Percentiles rank a stretch among this genome's conserved stretches.
Conservation (phyloP, 2,888 invertebrate genomes). For the Drosophila meridionalis region DNA sequence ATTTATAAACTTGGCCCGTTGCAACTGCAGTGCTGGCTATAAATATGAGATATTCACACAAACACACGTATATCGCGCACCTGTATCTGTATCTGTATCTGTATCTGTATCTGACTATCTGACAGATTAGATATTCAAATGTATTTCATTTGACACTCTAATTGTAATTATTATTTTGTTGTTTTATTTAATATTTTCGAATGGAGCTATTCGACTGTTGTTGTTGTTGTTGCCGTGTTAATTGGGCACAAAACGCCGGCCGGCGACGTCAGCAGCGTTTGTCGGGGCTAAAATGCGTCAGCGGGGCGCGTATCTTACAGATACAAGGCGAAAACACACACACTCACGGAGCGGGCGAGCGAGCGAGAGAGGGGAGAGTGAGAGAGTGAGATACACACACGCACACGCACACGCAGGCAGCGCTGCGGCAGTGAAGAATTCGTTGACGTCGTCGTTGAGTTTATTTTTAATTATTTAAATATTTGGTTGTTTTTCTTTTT, state of each 20-base stretch:
- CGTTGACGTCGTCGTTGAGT: conserved; percentile 68
- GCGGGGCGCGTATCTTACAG: conserved; percentile 74
- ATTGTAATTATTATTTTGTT: conserved; percentile 23
- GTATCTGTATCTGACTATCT: conserved; percentile 10
- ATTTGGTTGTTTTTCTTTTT: conserved; percentile 41
- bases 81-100: conserved; percentile 1
- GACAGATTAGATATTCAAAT: conserved; percentile 26
- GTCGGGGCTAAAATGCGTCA: conserved; percentile 63
- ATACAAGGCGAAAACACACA: conserved; percentile 53
- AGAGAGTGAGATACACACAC: not conserved
- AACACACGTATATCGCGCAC: conserved; percentile 2
- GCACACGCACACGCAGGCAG: conserved; percentile 22
- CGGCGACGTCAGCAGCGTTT: conserved; percentile 69
- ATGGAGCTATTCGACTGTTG: conserved; percentile 51
- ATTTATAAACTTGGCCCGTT: conserved; percentile 52
- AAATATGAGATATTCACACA: conserved; percentile 31
- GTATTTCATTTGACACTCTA: conserved; percentile 16
- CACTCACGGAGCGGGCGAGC: not conserved
- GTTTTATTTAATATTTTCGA: conserved; percentile 30
- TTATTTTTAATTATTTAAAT: conserved; percentile 80
- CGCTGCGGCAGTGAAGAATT: conserved; percentile 47
- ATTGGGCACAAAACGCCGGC: conserved; percentile 84
- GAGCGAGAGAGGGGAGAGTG: not conserved
- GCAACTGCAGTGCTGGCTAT: conserved; percentile 33
- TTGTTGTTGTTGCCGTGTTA: conserved; percentile 73